Conservation (phyloP, 2,888 invertebrate species). For the Tenthredo scrophulariae region DNA sequence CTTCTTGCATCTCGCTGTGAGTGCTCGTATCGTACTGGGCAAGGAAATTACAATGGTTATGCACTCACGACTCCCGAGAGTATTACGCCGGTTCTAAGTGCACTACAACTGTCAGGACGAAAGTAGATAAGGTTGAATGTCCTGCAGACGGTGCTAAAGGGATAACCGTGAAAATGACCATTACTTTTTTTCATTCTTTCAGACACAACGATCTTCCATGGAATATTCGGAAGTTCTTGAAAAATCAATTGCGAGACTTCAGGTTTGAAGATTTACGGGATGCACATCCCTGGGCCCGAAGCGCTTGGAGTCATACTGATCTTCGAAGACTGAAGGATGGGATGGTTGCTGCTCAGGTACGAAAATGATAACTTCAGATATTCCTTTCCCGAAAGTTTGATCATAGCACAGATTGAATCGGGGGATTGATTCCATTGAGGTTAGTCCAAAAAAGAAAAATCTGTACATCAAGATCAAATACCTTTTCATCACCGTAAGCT, state of each 20-base stretch:
- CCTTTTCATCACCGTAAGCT: neutral
- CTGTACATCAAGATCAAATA: neutral
- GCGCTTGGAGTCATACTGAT: conserved; percentile 90
- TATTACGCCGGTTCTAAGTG: conserved; percentile 37
- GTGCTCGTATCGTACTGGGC: conserved; percentile 37
- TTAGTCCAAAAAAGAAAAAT: neutral
- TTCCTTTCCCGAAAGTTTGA: neutral
- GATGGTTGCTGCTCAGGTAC: conserved; percentile 89
- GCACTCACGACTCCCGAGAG: conserved; percentile 36
- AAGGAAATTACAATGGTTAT: conserved; percentile 48
- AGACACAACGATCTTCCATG: conserved; percentile 95
- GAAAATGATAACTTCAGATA: conserved; percentile 57
- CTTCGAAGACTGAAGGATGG: conserved; percentile 86
- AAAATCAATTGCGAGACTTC: conserved; percentile 92
- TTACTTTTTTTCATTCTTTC: conserved; percentile 58
- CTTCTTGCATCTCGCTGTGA: conserved; percentile 40
- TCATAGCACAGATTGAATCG: neutral
- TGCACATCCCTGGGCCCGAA: conserved; percentile 86
- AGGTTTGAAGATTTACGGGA: conserved; percentile 86
- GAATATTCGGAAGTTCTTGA: conserved; percentile 94
- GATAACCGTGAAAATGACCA: conserved; percentile 1
- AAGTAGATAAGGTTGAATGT: conserved; percentile 29
- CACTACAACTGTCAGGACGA: conserved; percentile 34
- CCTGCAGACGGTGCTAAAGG: neutral
- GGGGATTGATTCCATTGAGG: neutral